Evolutionary conservation across 2,797 vertebrate species (phyloP), one percentile per base, ranked within the genome.

Genomic region (Anguilla pacifica): DNA sequence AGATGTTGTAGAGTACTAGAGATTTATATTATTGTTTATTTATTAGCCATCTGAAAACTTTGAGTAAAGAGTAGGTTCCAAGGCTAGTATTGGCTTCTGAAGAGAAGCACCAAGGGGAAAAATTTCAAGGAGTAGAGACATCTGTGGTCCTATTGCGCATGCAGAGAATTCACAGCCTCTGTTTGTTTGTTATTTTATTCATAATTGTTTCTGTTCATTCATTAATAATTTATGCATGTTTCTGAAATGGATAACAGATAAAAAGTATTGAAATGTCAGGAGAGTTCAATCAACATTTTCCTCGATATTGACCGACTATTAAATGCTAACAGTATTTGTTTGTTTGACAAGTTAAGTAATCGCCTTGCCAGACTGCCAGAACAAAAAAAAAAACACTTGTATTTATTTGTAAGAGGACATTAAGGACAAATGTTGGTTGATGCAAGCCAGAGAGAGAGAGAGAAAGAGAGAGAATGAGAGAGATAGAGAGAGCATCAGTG

Each of bases 141-240:
- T 55, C 53, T 55, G 53, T 11, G 53, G 53, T 55, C 53, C 53
- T 46, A 46, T 46, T 46, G 43, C 43, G 5, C 43, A 46, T 46
- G 43, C 43, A 46, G 53, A 55, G 2, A 55, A 55, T 55, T 55
- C 13, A 15, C 53, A 15, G 53, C 53, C 10, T 55, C 43, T 46
- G 43, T 46, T 46, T 46, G 43, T 46, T 46, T 46, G 4, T 46
- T 46, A 15, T 55, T 53, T 55, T 55, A 55, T 55, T 55, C 53
- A 55, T 25, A 64, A 39, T 13, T 55, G 51, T 77, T 43, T 89
- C 81, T 88, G 85, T 88, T 84, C 81, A 59, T 89, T 90, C 90
- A 91, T 92, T 86, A 92, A 91, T 91, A 91, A 91, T 92, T 90
- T 79, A 87, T 87, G 84, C 88, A 85, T 88, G 83, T 55, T 84